Base-by-base conservation (phyloP, 2,888 invertebrate genomes). In the Peribatodes rhomboidaria region DNA sequence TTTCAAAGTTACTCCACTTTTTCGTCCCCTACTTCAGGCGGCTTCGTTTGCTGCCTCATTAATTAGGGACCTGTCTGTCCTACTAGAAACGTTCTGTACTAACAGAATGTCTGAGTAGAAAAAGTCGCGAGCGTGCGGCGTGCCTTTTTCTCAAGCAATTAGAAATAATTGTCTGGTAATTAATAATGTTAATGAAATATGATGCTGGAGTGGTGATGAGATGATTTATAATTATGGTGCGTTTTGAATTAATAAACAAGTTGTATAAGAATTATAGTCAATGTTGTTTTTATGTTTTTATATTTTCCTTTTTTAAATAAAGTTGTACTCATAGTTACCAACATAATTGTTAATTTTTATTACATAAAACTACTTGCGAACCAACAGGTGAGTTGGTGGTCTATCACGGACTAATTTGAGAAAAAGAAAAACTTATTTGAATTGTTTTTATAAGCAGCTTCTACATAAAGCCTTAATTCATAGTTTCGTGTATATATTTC, bases 1-100 rank as follows among this genome's bases (percentile, higher is more conserved):
- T 16, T 1, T n/a, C 10, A 22, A 14, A 57, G 46, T 22, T 78
- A 78, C 79, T 76, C 80, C 71, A 82, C 74, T 86, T 88, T 88
- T 89, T 88, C 79, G 83, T 83, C 81, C 82, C 83, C 81, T 82
- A 79, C 82, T 83, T 61, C 58, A 52, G 76, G 77, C 86, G 83
- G 83, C 84, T 77, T 81, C 84, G 75, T 82, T 82, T 81, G 81
- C 83, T 78, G 75, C 79, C 78, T 86, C 88, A 88, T 89, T 90
- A 88, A 90, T 90, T 90, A 90, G 87, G 87, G 83, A 87, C 79
- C 78, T 75, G 80, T 73, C 81, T 68, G 78, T 77, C 74, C 64
- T 68, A 72, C 41, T 22, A 27, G 52, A 39, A 53, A 16, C 53
- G 18, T 31, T 35, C 58, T 47, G 2, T 46, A 18, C 14, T 20